Percentiles rank a stretch among this genome's conserved stretches.
Conservation (phyloP, 2,888 invertebrate species). For the Dolichopus griseipennis region DNA sequence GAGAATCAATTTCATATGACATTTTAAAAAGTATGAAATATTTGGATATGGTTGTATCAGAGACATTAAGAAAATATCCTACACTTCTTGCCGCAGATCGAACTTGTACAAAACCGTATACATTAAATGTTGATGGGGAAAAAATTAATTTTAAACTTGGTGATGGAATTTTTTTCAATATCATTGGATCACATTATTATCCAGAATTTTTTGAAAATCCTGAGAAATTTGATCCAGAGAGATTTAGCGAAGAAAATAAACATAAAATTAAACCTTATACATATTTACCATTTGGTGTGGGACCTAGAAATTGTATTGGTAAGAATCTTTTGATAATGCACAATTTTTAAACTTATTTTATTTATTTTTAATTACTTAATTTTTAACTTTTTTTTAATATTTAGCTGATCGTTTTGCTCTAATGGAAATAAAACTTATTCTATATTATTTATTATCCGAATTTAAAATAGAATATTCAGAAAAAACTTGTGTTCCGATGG, state of each 20-base stretch:
- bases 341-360: background rate
- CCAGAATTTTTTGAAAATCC: constrained; percentile 46
- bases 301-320: constrained; percentile 43
- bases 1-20: constrained; percentile 48
- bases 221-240: constrained; percentile 46
- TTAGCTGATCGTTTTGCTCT: constrained; percentile 22
- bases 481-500: constrained; percentile 19
- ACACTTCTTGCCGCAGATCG: constrained; percentile 45
- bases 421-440: constrained; percentile 21
- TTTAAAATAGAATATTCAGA: constrained; percentile 19
- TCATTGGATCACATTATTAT: constrained; percentile 43
- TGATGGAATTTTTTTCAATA: constrained; percentile 32
- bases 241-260: constrained; percentile 50
- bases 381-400: background rate
- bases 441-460: constrained; percentile 20
- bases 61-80: constrained; percentile 48
- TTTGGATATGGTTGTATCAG: constrained; percentile 49
- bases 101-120: constrained; percentile 48
- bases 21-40: constrained; percentile 51
- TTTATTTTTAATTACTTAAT: background rate
- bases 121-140: constrained; percentile 26
- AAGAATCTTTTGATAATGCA: constrained; percentile 18
- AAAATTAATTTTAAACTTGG: constrained; percentile 26
- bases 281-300: constrained; percentile 49
- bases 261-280: constrained; percentile 39